phyloP scores from a whole-genome alignment of 2,113 vertebrate species.

The Tricholaema leucomelas region DNA sequence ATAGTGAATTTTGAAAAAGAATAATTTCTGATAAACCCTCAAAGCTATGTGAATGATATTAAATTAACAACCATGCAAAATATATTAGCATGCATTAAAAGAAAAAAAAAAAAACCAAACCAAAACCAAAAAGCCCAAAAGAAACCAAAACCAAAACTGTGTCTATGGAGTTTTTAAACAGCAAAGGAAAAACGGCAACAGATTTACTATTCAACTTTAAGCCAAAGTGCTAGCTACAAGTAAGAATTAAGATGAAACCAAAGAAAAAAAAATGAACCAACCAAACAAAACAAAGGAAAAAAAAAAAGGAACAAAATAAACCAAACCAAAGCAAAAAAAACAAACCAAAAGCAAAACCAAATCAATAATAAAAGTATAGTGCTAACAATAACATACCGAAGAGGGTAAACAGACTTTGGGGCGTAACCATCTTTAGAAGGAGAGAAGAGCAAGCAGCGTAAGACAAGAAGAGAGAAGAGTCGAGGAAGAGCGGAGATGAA shows the following conservation, averaged over 20 bases:
- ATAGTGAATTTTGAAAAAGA: conserved; percentile 89
- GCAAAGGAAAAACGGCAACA: conserved; percentile 85
- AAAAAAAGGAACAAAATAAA: not conserved
- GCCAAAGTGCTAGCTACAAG: conserved; percentile 99
- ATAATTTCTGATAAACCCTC: conserved; percentile 89
- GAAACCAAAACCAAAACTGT: conserved; percentile 52
- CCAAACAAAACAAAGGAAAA: no score
- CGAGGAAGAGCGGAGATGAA: conserved; percentile 99
- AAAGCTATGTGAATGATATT: conserved; percentile 88
- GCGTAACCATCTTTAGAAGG: conserved; percentile 93
- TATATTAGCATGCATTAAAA: conserved; percentile 89
- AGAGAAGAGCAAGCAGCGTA: conserved; percentile 96
- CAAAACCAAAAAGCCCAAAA: no score
- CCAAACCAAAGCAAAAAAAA: conserved; percentile 26
- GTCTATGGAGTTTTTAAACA: conserved; percentile 83
- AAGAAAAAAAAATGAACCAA: not conserved
- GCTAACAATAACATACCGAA: conserved; percentile 95
- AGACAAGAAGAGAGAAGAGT: conserved; percentile 99
- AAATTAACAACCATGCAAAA: conserved; percentile 92
- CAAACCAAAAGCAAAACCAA: conserved; percentile 47
- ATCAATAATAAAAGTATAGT: conserved; percentile 90
- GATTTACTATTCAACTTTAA: conserved; percentile 96
- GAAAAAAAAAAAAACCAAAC: conserved; percentile 42
- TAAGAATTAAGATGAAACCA: conserved; percentile 91
- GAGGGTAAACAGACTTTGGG: conserved; percentile 93